Percentiles rank a stretch among this genome's conserved stretches.
Evolutionary conservation across 2,888 invertebrate species (phyloP).

Genomic region (Lasioglossum oenotherae): DNA sequence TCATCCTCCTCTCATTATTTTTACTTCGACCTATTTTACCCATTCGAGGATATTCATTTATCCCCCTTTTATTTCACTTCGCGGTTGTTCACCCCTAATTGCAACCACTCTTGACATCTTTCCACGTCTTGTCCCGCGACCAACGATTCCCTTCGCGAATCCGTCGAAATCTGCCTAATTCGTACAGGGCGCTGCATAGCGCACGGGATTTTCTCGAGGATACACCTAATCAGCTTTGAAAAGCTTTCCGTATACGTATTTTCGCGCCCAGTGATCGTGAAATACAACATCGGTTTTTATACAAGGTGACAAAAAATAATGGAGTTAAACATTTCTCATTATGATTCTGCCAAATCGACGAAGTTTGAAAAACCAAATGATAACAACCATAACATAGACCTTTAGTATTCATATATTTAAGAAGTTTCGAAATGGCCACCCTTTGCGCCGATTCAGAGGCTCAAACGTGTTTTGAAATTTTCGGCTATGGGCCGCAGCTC

Average conservation of each 20-base stretch:
- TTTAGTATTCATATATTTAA: too few species aligned
- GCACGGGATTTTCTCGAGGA: not conserved
- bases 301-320: too few species aligned
- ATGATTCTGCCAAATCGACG: too few species aligned
- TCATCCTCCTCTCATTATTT: constrained; percentile 42
- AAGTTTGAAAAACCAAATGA: too few species aligned
- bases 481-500: too few species aligned
- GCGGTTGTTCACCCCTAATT: constrained; percentile 31
- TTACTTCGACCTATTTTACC: constrained; percentile 52
- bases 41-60: constrained; percentile 50
- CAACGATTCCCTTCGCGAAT: not conserved
- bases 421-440: too few species aligned
- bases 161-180: not conserved
- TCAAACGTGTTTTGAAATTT: too few species aligned
- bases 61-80: constrained; percentile 44
- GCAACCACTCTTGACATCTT: constrained; percentile 41
- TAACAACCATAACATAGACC: too few species aligned
- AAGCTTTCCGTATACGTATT: accelerated
- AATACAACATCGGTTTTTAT: not conserved
- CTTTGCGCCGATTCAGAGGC: too few species aligned
- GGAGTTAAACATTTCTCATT: too few species aligned
- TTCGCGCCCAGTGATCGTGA: not conserved
- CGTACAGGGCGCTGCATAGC: not conserved
- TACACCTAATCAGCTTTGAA: not conserved
- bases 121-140: constrained; percentile 6